Conservation (phyloP, 2,888 invertebrate species). For the Cheilosia pagana region DNA sequence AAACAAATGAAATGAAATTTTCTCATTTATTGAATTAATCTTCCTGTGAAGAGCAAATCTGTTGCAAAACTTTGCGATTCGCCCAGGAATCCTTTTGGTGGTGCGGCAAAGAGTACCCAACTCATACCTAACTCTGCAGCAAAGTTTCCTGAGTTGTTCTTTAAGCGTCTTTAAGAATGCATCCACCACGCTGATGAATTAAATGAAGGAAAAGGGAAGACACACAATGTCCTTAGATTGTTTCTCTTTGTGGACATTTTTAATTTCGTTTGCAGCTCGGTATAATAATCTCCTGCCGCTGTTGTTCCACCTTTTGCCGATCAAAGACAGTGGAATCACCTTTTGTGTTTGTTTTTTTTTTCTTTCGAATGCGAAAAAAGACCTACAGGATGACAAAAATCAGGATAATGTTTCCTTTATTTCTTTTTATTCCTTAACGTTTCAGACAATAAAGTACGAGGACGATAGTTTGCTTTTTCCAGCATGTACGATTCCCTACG, state of each 20-base stretch:
- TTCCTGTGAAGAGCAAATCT: constrained; percentile 41
- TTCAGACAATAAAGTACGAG: constrained; percentile 52
- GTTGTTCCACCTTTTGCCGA: constrained; percentile 39
- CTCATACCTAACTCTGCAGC: background rate
- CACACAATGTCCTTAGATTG: constrained; percentile 12
- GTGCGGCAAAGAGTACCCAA: background rate
- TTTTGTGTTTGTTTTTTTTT: constrained; percentile 26
- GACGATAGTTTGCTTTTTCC: constrained; percentile 26
- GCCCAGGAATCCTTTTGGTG: background rate
- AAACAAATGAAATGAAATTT: constrained; percentile 53
- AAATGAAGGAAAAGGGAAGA: background rate
- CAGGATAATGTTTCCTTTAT: constrained; percentile 55
- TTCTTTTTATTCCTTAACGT: constrained; percentile 33
- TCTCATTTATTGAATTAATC: constrained; percentile 53
- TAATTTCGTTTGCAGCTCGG: constrained; percentile 33
- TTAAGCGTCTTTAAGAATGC: background rate
- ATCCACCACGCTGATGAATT: constrained; percentile 21
- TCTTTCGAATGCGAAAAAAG: constrained; percentile 1
- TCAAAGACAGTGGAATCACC: constrained; percentile 15
- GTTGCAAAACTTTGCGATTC: constrained; percentile 38
- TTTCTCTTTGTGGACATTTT: constrained; percentile 17
- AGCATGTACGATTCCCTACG: constrained; percentile 11
- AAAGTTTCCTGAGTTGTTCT: constrained; percentile 11
- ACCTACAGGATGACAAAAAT: constrained; percentile 31
- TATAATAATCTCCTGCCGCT: constrained; percentile 10